phyloP scores from a whole-genome alignment of 2,888 invertebrate species.

The Cheilosia vernalis region DNA sequence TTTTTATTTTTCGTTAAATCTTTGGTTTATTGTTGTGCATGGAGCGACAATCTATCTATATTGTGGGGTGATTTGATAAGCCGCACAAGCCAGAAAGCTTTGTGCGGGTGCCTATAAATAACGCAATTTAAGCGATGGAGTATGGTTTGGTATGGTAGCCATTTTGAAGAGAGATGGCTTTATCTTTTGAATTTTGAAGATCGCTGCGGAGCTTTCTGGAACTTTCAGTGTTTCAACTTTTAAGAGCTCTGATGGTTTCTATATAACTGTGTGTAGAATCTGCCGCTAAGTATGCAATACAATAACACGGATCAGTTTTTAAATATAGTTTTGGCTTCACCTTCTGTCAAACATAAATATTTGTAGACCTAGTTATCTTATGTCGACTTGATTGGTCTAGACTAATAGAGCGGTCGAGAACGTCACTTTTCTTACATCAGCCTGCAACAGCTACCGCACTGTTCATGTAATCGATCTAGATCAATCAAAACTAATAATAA shows the following conservation, averaged over 20 bases:
- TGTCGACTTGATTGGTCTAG: no score
- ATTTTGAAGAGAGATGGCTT: neutral
- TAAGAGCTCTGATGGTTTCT: neutral
- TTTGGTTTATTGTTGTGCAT: conserved; percentile 9
- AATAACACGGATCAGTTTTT: no score
- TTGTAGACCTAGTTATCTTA: no score
- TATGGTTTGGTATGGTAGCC: neutral
- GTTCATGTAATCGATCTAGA: no score
- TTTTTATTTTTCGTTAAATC: conserved; percentile 5
- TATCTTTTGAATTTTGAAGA: conserved; percentile 13
- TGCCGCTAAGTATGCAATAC: conserved; percentile 11
- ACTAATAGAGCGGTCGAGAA: no score
- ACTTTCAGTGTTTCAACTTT: neutral
- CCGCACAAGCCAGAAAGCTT: conserved; percentile 10
- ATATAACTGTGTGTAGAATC: neutral
- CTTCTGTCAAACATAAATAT: no score
- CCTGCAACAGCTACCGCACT: no score
- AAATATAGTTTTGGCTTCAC: no score
- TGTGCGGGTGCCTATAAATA: conserved; percentile 2
- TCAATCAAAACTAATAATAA: no score
- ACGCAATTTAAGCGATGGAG: neutral
- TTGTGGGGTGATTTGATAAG: conserved; percentile 38
- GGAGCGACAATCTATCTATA: neutral
- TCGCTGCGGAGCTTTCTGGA: conserved; percentile 15
- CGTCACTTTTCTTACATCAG: no score